phyloP scores from a whole-genome alignment of 1,140 invertebrate genomes.

The Drosophila subpulchrella region DNA sequence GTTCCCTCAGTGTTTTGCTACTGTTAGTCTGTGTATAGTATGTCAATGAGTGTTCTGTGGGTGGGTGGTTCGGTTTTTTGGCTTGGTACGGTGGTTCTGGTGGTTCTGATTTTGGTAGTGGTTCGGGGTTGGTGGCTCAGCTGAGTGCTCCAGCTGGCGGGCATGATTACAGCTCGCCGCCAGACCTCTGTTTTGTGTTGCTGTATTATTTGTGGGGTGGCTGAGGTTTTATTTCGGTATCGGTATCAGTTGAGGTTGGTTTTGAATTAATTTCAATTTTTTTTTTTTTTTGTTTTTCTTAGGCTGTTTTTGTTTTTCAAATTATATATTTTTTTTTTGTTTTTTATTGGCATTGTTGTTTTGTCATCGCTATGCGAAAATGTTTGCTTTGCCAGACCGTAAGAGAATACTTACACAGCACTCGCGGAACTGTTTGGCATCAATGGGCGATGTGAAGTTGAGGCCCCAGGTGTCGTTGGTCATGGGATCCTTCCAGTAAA shows the following conservation, averaged over 20 bases:
- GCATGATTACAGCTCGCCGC: constrained; percentile 45
- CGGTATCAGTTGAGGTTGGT: constrained; percentile 55
- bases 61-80: constrained; percentile 34
- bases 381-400: constrained; percentile 64
- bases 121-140: constrained; percentile 37
- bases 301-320: constrained; percentile 15
- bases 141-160: constrained; percentile 45
- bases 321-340: constrained; percentile 9
- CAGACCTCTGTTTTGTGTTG: constrained; percentile 53
- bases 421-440: constrained; percentile 98
- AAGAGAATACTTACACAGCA: constrained; percentile 95
- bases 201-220: constrained; percentile 51
- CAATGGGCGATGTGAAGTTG: constrained; percentile 98
- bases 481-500: constrained; percentile 98
- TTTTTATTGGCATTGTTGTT: constrained; percentile 45
- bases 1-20: constrained; percentile 25
- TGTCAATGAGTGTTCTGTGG: constrained; percentile 9
- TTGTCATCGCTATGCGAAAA: constrained; percentile 58
- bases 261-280: constrained; percentile 45
- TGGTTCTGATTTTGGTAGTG: constrained; percentile 13
- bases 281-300: constrained; percentile 19
- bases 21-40: constrained; percentile 14
- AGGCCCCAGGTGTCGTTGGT: constrained; percentile 99
- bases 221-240: constrained; percentile 65
- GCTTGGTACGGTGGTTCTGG: constrained; percentile 23